Conservation (phyloP, 2,113 vertebrate genomes). For the Megaptera novaeangliae region DNA sequence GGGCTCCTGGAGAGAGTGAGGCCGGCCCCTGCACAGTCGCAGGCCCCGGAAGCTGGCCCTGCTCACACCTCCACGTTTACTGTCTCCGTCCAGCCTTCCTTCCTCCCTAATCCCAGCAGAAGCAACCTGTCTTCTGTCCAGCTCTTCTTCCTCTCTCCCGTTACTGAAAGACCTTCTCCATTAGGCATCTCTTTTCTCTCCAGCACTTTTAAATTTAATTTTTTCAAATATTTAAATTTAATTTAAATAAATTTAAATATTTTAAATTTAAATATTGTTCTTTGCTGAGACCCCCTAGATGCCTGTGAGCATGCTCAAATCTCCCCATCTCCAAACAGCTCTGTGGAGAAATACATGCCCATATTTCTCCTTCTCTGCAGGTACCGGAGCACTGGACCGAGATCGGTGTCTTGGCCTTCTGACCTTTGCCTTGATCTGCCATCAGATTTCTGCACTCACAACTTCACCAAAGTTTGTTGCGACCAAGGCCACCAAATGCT, state of each 20-base stretch:
- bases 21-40: neutral
- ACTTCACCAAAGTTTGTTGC: neutral
- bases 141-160: neutral
- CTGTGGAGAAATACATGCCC: neutral
- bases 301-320: neutral
- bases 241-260: no score
- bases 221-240: no score
- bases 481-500: neutral
- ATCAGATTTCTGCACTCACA: neutral
- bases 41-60: neutral
- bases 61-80: neutral
- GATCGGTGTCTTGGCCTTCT: neutral
- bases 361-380: neutral
- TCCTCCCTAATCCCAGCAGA: neutral
- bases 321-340: neutral
- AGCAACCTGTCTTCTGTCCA: neutral
- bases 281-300: neutral
- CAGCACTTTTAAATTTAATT: neutral
- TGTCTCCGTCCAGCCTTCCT: neutral
- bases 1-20: neutral
- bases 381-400: neutral
- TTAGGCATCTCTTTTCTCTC: neutral
- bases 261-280: neutral
- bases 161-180: neutral
- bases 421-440: neutral